Evolutionary conservation across 1,140 invertebrate genomes (phyloP).

Genomic region (Dendroctonus valens): DNA sequence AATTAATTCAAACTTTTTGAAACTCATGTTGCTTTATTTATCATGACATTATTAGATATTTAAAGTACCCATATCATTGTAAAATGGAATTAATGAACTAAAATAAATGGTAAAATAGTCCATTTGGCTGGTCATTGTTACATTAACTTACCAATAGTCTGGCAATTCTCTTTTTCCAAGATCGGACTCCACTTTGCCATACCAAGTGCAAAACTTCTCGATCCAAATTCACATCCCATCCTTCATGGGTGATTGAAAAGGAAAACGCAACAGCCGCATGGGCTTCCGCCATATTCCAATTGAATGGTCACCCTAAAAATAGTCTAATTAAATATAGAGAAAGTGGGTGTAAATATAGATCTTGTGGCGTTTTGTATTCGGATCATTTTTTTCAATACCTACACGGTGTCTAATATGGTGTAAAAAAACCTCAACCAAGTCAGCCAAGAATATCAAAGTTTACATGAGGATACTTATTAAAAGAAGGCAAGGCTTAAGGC

Average conservation of each 20-base stretch:
- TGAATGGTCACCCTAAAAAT: not conserved
- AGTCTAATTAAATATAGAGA: not conserved
- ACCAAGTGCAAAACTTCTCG: conserved; percentile 88
- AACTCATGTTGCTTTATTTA: too few species aligned
- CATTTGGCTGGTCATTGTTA: too few species aligned
- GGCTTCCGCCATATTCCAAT: conserved; percentile 88
- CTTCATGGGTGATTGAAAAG: conserved; percentile 96
- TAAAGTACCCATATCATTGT: too few species aligned
- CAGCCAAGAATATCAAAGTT: not conserved
- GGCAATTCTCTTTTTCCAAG: conserved; percentile 89
- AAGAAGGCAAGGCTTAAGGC: too few species aligned
- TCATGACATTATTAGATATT: too few species aligned
- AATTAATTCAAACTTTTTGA: too few species aligned
- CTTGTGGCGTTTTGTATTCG: not conserved
- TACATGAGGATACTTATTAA: too few species aligned
- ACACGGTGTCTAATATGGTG: not conserved
- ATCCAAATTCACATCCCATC: conserved; percentile 95
- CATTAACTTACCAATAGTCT: conserved; percentile 72
- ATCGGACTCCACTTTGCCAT: conserved; percentile 87
- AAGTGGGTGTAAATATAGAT: not conserved
- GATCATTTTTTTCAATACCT: not conserved
- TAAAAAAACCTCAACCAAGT: too few species aligned
- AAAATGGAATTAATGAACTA: too few species aligned
- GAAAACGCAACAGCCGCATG: conserved; percentile 97
- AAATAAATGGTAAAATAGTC: too few species aligned